Conservation (phyloP, 2,797 vertebrate species). For the Lepilemur septentrionalis region DNA sequence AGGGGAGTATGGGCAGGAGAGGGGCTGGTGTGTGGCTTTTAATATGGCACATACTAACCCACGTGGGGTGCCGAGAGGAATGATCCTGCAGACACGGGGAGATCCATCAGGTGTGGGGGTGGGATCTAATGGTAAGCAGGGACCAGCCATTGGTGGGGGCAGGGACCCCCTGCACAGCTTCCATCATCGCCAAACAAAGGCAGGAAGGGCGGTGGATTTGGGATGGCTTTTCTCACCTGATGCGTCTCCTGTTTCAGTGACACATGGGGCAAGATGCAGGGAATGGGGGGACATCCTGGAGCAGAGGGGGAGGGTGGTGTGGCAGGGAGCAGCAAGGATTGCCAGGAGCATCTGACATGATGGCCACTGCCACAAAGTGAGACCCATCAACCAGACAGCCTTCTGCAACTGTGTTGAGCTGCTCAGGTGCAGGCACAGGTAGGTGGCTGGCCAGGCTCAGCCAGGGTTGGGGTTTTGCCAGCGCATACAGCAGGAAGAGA, state of each 20-base stretch:
- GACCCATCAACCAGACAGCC: not conserved
- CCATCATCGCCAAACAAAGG: not conserved
- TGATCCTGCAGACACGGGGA: not conserved
- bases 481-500: not conserved
- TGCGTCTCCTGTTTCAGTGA: not conserved
- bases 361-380: too few relatives aligned
- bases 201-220: not conserved
- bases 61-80: not conserved
- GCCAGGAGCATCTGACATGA: not conserved
- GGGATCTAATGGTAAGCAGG: not conserved
- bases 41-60: not conserved
- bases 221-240: not conserved
- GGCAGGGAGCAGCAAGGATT: too few relatives aligned
- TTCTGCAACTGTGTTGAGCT: not conserved
- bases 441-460: not conserved
- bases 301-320: fast-evolving
- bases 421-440: not conserved
- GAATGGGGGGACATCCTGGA: not conserved
- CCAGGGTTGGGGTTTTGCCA: not conserved
- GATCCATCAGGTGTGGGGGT: not conserved
- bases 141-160: not conserved
- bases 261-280: not conserved
- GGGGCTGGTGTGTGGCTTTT: not conserved
- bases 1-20: not conserved
- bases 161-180: not conserved